Evolutionary conservation across 2,113 vertebrate species (phyloP), one percentile per base, ranked within the genome.

Genomic region (Neodon shergylaensis): DNA sequence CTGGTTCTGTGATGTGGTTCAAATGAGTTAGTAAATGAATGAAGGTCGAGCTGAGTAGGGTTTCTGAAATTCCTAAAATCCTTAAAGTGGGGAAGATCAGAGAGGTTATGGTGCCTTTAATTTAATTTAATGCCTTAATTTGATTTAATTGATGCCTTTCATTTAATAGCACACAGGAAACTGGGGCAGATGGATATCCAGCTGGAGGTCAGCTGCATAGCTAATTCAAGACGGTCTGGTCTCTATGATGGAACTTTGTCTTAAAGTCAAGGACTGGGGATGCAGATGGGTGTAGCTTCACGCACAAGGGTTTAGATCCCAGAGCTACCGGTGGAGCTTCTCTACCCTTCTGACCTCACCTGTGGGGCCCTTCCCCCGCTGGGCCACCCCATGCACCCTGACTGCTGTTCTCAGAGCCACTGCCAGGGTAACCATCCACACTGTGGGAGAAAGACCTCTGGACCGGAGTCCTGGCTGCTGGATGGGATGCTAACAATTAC

Each of bases 391-490:
- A 3, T 36, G 39, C 52, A 87, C 52, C 63, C 42, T 10, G 63
- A 39, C 17, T 33, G 54, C 39, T 0, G 0, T 52, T 81, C 85
- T 39, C 49, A 47, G 76, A 6, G 61, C 0, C 31, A 8, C 61
- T 47, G 76, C 66, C 63, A 68, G 61, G 72, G 26, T 21, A 47
- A 42, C n/a, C 21, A 0, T 39, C 78, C 70, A 54, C 66, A n/a
- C 76, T 88, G 94, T 97, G 96, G 88, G 95, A 92, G 97, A 94
- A 76, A 82, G 74, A 68, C 31, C 65, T 65, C 77, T 74, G 58
- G 74, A 72, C 26, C 63, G 70, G 17, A 74, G 44, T 54, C 47
- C 77, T 68, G 82, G 39, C 33, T 39, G 78, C 44, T 14, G 72
- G 72, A 11, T n/a, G 88, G 54, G 92, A 90, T 17, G 49, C 14